Percentiles rank a stretch among this genome's conserved stretches.
These are phyloP conservation scores for Chlorospingus semifuscus DNA, from an alignment of 2,797 vertebrate genomes.

Conservation along the genomic window DNA sequence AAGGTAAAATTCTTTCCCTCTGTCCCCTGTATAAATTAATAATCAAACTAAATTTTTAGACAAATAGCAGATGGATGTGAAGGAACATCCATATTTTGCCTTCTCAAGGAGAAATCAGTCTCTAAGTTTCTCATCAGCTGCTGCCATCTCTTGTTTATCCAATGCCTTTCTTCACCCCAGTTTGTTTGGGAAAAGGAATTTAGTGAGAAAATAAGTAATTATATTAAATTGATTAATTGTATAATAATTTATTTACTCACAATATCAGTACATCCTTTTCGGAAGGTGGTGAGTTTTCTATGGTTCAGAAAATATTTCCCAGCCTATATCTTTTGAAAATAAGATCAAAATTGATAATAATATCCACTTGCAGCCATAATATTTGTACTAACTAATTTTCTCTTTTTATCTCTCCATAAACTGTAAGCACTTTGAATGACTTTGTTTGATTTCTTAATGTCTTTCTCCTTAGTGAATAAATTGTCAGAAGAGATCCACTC, in stretches of 20 bases:
- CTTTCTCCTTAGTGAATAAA: background rate
- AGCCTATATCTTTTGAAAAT: background rate
- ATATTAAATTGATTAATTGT: background rate
- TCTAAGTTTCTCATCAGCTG: background rate
- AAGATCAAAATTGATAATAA: background rate
- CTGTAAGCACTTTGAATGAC: background rate
- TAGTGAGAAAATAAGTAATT: background rate
- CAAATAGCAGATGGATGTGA: background rate
- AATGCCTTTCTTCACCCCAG: fast-evolving
- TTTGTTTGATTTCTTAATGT: background rate
- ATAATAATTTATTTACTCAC: background rate
- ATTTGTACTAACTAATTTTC: background rate
- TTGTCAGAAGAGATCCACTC: background rate
- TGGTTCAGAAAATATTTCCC: background rate
- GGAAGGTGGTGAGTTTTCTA: background rate
- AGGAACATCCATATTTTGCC: background rate
- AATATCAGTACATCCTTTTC: background rate
- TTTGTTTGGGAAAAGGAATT: background rate
- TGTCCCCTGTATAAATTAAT: fast-evolving
- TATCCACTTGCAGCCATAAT: background rate
- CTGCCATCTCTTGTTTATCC: background rate
- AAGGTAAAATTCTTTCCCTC: background rate
- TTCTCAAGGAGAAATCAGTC: background rate
- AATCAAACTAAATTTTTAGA: background rate
- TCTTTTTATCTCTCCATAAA: background rate